Conservation (phyloP, 2,888 invertebrate species). For the Drosophila antonietae region DNA sequence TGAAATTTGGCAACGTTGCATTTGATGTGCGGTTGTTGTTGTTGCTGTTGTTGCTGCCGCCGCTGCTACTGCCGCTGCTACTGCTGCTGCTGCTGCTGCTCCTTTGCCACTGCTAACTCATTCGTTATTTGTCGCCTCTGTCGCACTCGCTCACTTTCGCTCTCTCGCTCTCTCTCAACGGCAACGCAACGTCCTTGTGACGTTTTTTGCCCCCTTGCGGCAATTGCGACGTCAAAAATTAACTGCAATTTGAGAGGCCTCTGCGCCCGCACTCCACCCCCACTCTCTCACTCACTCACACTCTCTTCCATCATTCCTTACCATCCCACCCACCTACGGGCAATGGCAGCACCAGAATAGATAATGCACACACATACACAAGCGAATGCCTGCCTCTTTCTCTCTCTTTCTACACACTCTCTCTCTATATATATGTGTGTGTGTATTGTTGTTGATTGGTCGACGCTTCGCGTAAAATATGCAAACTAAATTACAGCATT, state of each 20-base stretch:
- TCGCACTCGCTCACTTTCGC: constrained; percentile 1
- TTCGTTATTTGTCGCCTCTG: not conserved
- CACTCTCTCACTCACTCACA: not conserved
- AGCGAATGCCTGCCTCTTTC: not conserved
- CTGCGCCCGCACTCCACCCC: not conserved
- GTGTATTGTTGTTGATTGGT: constrained; percentile 41
- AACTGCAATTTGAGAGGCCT: constrained; percentile 53
- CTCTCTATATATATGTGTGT: not conserved
- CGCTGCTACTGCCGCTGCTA: too few species aligned
- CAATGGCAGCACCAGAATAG: constrained; percentile 7
- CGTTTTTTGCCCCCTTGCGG: constrained; percentile 29
- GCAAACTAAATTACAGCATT: constrained; percentile 68
- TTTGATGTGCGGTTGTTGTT: constrained; percentile 3
- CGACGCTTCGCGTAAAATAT: constrained; percentile 54
- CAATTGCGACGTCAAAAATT: constrained; percentile 51
- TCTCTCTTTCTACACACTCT: too few species aligned
- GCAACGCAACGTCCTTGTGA: constrained; percentile 28
- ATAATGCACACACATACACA: constrained; percentile 6
- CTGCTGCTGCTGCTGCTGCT: constrained; percentile 11
- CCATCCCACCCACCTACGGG: not conserved
- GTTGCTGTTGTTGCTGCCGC: too few species aligned
- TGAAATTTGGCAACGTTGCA: constrained; percentile 37
- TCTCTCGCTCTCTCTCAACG: constrained; percentile 5
- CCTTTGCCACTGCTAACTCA: not conserved
- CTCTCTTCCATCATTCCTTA: not conserved